phyloP scores from a whole-genome alignment of 2,888 invertebrate genomes.

The Dascillus cervinus region DNA sequence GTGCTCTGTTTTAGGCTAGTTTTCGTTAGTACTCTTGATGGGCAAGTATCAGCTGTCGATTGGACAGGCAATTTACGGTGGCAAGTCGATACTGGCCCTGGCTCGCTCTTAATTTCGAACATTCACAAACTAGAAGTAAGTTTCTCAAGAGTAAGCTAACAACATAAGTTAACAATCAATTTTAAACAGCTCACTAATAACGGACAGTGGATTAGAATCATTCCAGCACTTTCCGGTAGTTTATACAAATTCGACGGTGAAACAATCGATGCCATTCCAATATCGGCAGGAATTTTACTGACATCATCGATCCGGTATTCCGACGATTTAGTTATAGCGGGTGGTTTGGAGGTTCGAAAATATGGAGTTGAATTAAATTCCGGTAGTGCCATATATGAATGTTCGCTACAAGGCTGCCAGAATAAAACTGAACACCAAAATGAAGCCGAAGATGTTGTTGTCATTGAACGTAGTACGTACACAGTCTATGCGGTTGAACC shows the following conservation, averaged over 20 bases:
- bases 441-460: conserved; percentile 50
- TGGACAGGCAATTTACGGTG: conserved; percentile 64
- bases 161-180: neutral
- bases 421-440: conserved; percentile 54
- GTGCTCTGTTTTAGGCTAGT: conserved; percentile 51
- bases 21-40: conserved; percentile 87
- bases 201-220: conserved; percentile 80
- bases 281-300: conserved; percentile 78
- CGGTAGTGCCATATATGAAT: conserved; percentile 69
- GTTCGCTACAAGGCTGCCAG: conserved; percentile 64
- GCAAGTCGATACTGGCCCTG: conserved; percentile 68
- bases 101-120: conserved; percentile 78
- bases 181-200: conserved; percentile 63
- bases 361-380: conserved; percentile 75
- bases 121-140: conserved; percentile 79
- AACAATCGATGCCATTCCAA: conserved; percentile 77
- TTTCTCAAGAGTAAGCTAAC: neutral
- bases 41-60: conserved; percentile 75
- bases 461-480: conserved; percentile 75
- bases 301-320: conserved; percentile 83
- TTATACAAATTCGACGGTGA: conserved; percentile 89
- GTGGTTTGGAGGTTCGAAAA: conserved; percentile 79
- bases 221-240: conserved; percentile 87
- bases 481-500: conserved; percentile 88
- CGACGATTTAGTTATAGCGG: conserved; percentile 77